phyloP scores from a whole-genome alignment of 2,888 invertebrate genomes.

The Cabera pusaria region DNA sequence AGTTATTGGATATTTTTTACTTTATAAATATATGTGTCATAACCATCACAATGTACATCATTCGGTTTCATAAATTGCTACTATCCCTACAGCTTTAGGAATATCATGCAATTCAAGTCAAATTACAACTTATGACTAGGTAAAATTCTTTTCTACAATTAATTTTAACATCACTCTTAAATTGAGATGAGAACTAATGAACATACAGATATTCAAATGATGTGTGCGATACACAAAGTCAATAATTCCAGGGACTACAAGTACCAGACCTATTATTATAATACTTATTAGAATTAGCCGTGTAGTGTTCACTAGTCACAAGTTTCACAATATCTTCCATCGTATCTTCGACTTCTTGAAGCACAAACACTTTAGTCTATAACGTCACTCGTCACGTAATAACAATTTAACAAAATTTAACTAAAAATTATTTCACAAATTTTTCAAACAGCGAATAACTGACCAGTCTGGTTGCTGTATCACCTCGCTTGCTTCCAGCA shows the following conservation, averaged over 20 bases:
- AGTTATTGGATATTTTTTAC: too few species aligned
- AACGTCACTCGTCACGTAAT: constrained; percentile 59
- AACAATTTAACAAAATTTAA: constrained; percentile 69
- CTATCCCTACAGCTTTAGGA: constrained; percentile 57
- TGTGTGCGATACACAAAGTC: constrained; percentile 18
- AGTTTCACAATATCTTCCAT: constrained; percentile 28
- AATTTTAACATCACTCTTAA: constrained; percentile 29
- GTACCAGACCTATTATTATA: constrained; percentile 26
- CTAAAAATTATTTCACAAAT: constrained; percentile 59
- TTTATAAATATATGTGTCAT: constrained; percentile 38
- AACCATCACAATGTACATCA: constrained; percentile 64
- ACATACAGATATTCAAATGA: constrained; percentile 19
- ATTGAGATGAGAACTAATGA: constrained; percentile 21
- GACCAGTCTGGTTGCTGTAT: constrained; percentile 79
- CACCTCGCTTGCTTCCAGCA: constrained; percentile 36
- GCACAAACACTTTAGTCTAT: constrained; percentile 62
- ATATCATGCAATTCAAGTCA: constrained; percentile 58
- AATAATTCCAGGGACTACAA: constrained; percentile 23
- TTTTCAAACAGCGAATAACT: constrained; percentile 84
- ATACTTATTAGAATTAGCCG: constrained; percentile 29
- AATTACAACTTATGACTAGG: constrained; percentile 81
- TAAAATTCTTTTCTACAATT: constrained; percentile 68
- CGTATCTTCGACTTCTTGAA: constrained; percentile 26
- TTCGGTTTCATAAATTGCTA: constrained; percentile 51
- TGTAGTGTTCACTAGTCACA: constrained; percentile 30